Percentiles rank a stretch among this genome's conserved stretches.
phyloP scores from a whole-genome alignment of 1,140 invertebrate species.

The Babylonia areolata region DNA sequence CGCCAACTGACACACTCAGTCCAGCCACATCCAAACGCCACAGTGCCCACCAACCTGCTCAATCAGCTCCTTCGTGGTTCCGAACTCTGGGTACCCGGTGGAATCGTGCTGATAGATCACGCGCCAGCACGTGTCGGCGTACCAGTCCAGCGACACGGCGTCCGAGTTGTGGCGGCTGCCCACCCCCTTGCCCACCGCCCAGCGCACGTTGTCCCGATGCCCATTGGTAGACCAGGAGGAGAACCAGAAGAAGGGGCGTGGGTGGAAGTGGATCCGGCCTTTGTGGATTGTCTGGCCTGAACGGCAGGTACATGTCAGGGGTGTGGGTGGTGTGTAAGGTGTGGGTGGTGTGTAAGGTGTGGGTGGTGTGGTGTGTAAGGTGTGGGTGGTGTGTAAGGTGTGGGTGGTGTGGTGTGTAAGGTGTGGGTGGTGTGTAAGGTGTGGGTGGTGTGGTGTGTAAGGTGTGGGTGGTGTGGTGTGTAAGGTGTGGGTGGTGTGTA shows the following conservation, averaged over 20 bases:
- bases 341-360: too few relatives aligned
- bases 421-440: too few relatives aligned
- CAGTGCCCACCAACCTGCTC: neutral
- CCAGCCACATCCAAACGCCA: too few relatives aligned
- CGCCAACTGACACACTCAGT: too few relatives aligned
- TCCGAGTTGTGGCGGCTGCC: constrained; percentile 36
- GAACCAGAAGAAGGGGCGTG: constrained; percentile 42
- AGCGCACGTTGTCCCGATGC: constrained; percentile 42
- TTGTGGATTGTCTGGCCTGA: constrained; percentile 3
- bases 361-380: too few relatives aligned
- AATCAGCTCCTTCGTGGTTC: constrained; percentile 27
- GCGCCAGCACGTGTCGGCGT: constrained; percentile 49
- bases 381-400: too few relatives aligned
- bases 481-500: too few relatives aligned
- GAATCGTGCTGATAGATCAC: constrained; percentile 36
- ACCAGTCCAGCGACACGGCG: constrained; percentile 39
- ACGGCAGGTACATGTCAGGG: too few relatives aligned
- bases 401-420: too few relatives aligned
- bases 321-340: too few relatives aligned
- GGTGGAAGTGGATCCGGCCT: constrained; percentile 33
- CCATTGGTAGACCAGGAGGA: constrained; percentile 44
- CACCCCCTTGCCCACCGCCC: constrained; percentile 15
- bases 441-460: too few relatives aligned
- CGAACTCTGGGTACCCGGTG: constrained; percentile 33
- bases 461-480: too few relatives aligned